phyloP scores from a whole-genome alignment of 1,140 invertebrate species.

The Helicorthomorpha holstii region DNA sequence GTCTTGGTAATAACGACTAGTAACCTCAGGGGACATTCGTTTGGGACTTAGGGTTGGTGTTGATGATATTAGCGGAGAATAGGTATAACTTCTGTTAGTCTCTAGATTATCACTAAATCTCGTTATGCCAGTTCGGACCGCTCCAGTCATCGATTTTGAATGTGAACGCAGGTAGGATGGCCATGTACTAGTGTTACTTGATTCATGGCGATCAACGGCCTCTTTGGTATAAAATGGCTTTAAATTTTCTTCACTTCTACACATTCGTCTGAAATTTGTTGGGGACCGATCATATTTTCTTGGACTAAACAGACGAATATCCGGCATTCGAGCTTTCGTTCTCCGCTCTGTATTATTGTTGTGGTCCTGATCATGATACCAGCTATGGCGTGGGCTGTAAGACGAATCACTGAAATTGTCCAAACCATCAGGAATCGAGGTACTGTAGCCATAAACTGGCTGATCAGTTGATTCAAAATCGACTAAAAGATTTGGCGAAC shows the following conservation, averaged over 20 bases:
- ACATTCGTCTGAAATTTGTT: neutral
- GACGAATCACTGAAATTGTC: neutral
- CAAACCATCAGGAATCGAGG: neutral
- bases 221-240: too few relatives aligned
- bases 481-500: neutral
- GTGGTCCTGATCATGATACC: neutral
- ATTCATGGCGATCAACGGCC: neutral
- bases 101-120: neutral
- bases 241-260: too few relatives aligned
- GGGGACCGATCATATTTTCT: neutral
- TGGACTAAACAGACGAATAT: neutral
- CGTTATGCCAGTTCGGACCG: neutral
- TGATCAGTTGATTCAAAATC: neutral
- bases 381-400: neutral
- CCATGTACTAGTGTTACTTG: neutral
- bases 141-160: neutral
- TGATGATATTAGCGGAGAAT: constrained; percentile 5
- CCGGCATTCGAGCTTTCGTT: neutral
- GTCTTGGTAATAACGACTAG: neutral
- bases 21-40: neutral
- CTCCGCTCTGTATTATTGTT: neutral
- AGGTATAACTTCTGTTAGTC: neutral
- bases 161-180: neutral
- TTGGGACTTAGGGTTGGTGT: constrained; percentile 1
- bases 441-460: neutral